These are phyloP conservation scores for Tenrec ecaudatus DNA, from an alignment of 2,113 vertebrate species.

Conservation along the genomic window DNA sequence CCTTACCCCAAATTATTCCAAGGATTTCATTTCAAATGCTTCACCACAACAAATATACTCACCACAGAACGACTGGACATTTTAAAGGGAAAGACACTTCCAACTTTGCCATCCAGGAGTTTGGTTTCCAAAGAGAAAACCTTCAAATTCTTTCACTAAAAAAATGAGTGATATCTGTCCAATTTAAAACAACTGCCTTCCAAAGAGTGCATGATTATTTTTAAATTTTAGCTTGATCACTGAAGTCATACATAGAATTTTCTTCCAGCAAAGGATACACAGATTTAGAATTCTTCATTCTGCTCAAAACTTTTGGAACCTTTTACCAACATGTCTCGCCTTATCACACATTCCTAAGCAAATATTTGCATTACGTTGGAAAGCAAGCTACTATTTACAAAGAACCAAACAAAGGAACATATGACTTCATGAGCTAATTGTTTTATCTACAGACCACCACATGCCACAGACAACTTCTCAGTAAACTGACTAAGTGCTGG, in stretches of 20 bases:
- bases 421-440: neutral
- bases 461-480: neutral
- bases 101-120: slow-evolving; percentile 47
- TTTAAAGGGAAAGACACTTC: slow-evolving; percentile 72
- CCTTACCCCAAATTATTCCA: slow-evolving; percentile 75
- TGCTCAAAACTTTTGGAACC: slow-evolving; percentile 38
- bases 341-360: slow-evolving; percentile 18
- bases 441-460: neutral
- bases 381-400: neutral
- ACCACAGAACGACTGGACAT: slow-evolving; percentile 70
- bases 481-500: neutral
- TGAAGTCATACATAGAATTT: slow-evolving; percentile 17
- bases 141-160: slow-evolving; percentile 66
- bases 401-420: neutral
- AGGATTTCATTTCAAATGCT: slow-evolving; percentile 76
- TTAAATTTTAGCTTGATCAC: slow-evolving; percentile 12
- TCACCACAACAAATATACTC: slow-evolving; percentile 79
- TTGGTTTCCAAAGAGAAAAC: slow-evolving; percentile 70
- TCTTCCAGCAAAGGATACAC: slow-evolving; percentile 42
- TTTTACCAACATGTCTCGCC: slow-evolving; percentile 4
- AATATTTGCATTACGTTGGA: slow-evolving; percentile 7
- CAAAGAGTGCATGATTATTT: slow-evolving; percentile 57
- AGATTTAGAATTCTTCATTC: slow-evolving; percentile 10
- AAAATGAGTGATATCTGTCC: slow-evolving; percentile 63
- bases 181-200: slow-evolving; percentile 66